Base-by-base conservation (phyloP, 1,140 invertebrate genomes). In the Pogonomyrmex californicus region DNA sequence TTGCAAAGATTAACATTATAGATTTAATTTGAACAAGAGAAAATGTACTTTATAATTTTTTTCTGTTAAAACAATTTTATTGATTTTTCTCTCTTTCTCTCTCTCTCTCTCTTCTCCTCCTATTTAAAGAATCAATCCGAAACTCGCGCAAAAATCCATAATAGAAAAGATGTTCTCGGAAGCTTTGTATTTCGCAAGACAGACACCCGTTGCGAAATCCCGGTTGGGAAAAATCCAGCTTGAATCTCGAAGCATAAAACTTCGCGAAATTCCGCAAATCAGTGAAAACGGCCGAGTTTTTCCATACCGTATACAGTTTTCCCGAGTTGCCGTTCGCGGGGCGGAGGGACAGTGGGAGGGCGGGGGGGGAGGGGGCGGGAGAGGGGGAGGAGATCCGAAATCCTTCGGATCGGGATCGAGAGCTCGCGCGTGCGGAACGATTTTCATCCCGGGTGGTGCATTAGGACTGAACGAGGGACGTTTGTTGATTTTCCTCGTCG, bases 401-500 rank as follows among this genome's bases (percentile, higher is more conserved):
- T 71, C 44, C 85, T 62, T 51, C 30, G 70, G 60, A 82, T 77
- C 62, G 56, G 63, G 56, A 83, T 65, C 60, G 49, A 49, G 76
- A 51, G 70, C 49, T 41, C 81, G 30, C 62, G 87, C 62, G 87
- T 77, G 85, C 71, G 33, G 47, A 83, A 89, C 88, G 66, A 89
- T 90, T 89, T 89, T 68, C 78, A 89, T 85, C 12, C 63, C 73
- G 60, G 54, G 12, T 73, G 73, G 9, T 89, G 88, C 78, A 90
- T 90, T 90, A 90, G 88, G 60, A 49, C 54, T 54, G 78, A 87
- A 58, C 77, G 51, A 71, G 85, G 47, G 86, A 36, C 73, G 86
- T 87, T 90, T 90, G 88, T 90, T 90, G 88, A 90, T 90, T 90
- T 90, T 90, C 79, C 75, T 51, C 73, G 81, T 90, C 70, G 75